Base-by-base conservation (phyloP, 2,797 vertebrate species). In the Pseudocheirus occidentalis region DNA sequence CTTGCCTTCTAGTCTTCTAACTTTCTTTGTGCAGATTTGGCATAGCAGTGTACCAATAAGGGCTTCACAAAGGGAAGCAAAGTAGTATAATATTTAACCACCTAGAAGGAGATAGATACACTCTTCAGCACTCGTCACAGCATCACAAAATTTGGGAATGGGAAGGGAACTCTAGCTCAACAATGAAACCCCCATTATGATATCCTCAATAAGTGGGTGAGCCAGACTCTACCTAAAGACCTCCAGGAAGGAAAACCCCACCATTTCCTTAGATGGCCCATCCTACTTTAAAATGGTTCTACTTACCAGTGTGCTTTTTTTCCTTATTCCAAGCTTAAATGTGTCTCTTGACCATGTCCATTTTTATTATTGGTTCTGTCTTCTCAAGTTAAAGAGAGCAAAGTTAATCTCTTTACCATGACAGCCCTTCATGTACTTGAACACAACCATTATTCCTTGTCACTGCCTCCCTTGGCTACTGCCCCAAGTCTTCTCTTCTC, bases 391-490 rank as follows among this genome's bases (percentile, higher is more conserved):
- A 87, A 81, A 46, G 21, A 87, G 10, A 11, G 3, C 73, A 87
- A 87, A 18, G 73, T 24, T 87, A 87, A 87, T 50, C 34, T 24
- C 40, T 87, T 27, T 40, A 27, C 9, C 21, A 50, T 46, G 40
- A 87, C 40, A 46, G 73, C 24, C 31, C 40, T 50, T 87, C 73
- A 46, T 27, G 27, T 27, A 46, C 73, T 27, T 50, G 21, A 87
- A 87, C 40, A 81, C n/a, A 81, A 46, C 9, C 40, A 50, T 87
- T 24, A 27, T 87, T 87, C 73, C 73, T 87, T 40, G 16, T 24
- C 18, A 2, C 16, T 1, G 14, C 21, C 6, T 0, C 2, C 0
- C n/a, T 24, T 24, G n/a, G n/a, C 66, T 73, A 16, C n/a, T 73
- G 66, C 7, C 73, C 73, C 9, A 1, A 46, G 73, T 46, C 24